These are phyloP conservation scores for Oligia fasciuncula DNA, from an alignment of 2,888 invertebrate species.

Conservation along the genomic window DNA sequence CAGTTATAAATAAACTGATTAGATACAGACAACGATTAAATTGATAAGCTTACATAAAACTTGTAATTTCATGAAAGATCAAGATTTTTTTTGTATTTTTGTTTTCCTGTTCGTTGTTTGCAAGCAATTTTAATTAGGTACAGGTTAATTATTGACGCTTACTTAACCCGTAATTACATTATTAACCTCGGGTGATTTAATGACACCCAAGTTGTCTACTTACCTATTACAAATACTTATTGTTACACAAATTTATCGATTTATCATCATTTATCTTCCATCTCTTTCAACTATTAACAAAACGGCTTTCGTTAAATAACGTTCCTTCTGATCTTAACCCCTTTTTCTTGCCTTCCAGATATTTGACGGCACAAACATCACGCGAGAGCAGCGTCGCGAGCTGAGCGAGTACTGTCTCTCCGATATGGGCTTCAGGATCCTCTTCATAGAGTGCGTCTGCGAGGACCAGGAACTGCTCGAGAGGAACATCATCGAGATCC, in stretches of 20 bases:
- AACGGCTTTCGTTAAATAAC: not conserved
- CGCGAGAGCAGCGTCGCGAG: constrained; percentile 94
- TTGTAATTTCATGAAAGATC: not conserved
- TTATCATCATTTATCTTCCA: not conserved
- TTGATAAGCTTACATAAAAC: constrained; percentile 6
- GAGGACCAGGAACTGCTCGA: constrained; percentile 91
- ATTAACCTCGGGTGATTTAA: constrained; percentile 1
- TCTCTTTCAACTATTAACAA: not conserved
- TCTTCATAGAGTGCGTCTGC: constrained; percentile 98
- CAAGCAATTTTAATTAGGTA: not conserved
- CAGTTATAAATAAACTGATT: constrained; percentile 27
- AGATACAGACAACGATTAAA: constrained; percentile 24
- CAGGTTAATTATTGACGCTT: not conserved
- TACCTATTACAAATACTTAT: not conserved
- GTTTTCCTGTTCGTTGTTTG: constrained; percentile 26
- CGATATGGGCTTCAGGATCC: constrained; percentile 94
- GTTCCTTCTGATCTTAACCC: not conserved
- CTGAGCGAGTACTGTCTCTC: constrained; percentile 93
- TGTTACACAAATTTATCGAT: not conserved
- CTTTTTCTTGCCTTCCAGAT: constrained; percentile 90
- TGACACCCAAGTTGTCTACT: not conserved
- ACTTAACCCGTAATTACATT: not conserved
- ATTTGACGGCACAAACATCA: constrained; percentile 98
- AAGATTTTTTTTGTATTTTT: not conserved
- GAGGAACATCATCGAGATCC: constrained; percentile 92